Base-by-base conservation (phyloP, 2,888 invertebrate species). In the Monochamus alternatus region DNA sequence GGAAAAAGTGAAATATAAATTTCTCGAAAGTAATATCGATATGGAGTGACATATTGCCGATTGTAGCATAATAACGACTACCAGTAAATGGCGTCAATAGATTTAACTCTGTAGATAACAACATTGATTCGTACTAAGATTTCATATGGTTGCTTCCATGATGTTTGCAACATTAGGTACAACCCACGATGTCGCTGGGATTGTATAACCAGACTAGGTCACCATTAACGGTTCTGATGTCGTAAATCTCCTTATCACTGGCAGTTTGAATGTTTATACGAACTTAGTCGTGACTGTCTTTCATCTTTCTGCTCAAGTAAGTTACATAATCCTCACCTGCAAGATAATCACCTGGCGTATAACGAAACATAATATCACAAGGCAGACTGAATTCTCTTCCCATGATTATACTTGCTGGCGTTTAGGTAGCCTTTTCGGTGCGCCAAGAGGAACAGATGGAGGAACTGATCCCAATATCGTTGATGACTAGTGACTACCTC, bases 371-470 rank as follows among this genome's bases (percentile, higher is more conserved):
- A 71, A 79, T 38, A 52, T 78, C 76, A 59, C 74, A 79, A n/a
- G 78, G 22, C 1, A 79, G 70, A 14, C 73, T 66, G 30, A 78
- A 47, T 59, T 81, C 76, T 60, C 74, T 30, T n/a, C 74, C 76
- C 60, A 76, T 71, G 31, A 76, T 1, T 14, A 79, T 71, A 14
- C 63, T 72, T 7, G 75, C 72, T 38, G 77, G 77, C 5, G 73
- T 77, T 43, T 67, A 22, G 3, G 31, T 14, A 3, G 55, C 14
- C 55, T 31, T 60, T 12, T 60, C 32, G 22, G 38, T 59, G 59
- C 38, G 30, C 14, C 64, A 64, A 4, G 2, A 64, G 38, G 32
- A 58, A 43, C 8, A 58, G 30, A 10, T 59, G 58, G 7, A 69
- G 59, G 5, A 14, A 38, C 3, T 38, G 12, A 14, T 69, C 58